A percentile compares a stretch with the other conserved stretches of the same genome.
Conservation (phyloP, 2,888 invertebrate genomes). For the Hemithea aestivaria region DNA sequence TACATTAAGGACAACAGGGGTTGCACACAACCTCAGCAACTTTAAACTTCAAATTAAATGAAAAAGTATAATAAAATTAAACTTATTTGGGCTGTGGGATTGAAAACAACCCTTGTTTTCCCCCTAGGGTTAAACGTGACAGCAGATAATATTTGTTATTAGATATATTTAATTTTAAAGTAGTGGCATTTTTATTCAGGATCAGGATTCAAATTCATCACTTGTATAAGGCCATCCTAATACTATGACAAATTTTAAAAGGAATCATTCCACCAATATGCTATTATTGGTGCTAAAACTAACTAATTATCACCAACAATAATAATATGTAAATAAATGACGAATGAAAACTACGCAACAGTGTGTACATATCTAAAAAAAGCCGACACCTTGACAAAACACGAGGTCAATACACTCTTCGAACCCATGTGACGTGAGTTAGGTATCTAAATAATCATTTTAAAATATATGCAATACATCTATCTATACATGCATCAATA, state of each 20-base stretch:
- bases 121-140: no score
- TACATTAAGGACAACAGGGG: no score
- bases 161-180: no score
- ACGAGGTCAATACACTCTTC: slow-evolving; percentile 78
- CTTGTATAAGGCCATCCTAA: neutral
- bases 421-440: slow-evolving; percentile 71
- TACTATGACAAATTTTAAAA: neutral
- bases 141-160: no score
- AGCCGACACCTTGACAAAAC: slow-evolving; percentile 79
- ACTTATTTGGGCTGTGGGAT: no score
- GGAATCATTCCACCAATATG: no score
- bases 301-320: slow-evolving; percentile 5
- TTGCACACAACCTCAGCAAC: no score
- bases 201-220: no score
- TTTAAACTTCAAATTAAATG: no score
- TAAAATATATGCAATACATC: slow-evolving; percentile 22
- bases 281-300: slow-evolving; percentile 3
- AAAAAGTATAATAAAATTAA: no score
- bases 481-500: slow-evolving; percentile 15
- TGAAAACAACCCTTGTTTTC: no score
- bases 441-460: slow-evolving; percentile 35
- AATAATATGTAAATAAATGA: slow-evolving; percentile 43
- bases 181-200: no score
- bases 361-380: slow-evolving; percentile 76
- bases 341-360: slow-evolving; percentile 65